Evolutionary conservation across 1,140 invertebrate species (phyloP).

Genomic region (Drosophila rufa): DNA sequence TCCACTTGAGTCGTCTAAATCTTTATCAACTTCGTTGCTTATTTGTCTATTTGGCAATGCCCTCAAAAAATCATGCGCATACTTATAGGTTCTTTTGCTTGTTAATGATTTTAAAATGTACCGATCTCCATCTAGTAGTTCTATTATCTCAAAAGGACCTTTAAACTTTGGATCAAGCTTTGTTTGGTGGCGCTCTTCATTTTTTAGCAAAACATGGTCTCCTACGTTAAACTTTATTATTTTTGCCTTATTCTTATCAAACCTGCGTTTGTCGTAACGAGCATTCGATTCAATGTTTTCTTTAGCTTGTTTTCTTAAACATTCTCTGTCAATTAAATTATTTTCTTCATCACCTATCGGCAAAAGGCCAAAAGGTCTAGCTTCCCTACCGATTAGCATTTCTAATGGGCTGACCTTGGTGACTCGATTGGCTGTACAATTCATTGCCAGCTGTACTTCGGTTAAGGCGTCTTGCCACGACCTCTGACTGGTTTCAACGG

Average conservation of each 20-base stretch:
- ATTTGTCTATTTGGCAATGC: too few relatives aligned
- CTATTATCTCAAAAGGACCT: not conserved
- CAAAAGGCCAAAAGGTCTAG: slow-evolving; percentile 16
- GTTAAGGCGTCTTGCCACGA: not conserved
- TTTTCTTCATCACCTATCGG: slow-evolving; percentile 1
- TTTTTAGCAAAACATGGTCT: not conserved
- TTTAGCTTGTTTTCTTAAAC: slow-evolving; percentile 3
- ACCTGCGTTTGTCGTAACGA: not conserved
- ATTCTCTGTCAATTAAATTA: not conserved
- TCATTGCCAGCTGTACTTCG: not conserved
- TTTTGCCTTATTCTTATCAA: not conserved
- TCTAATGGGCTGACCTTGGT: slow-evolving; percentile 4
- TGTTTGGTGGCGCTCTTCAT: not conserved
- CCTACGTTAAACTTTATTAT: not conserved
- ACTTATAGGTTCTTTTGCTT: not conserved
- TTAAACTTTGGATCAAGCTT: slow-evolving; percentile 5
- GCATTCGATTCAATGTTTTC: not conserved
- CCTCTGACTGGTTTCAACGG: slow-evolving; percentile 5
- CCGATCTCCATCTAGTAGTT: not conserved
- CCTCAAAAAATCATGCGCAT: not conserved
- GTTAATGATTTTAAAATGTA: not conserved
- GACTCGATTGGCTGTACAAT: not conserved
- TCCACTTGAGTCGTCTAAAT: too few relatives aligned
- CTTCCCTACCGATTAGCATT: slow-evolving; percentile 1
- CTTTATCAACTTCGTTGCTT: too few relatives aligned